Evolutionary conservation across 2,888 invertebrate species (phyloP).

Genomic region (Rhamphomyia laevipes): DNA sequence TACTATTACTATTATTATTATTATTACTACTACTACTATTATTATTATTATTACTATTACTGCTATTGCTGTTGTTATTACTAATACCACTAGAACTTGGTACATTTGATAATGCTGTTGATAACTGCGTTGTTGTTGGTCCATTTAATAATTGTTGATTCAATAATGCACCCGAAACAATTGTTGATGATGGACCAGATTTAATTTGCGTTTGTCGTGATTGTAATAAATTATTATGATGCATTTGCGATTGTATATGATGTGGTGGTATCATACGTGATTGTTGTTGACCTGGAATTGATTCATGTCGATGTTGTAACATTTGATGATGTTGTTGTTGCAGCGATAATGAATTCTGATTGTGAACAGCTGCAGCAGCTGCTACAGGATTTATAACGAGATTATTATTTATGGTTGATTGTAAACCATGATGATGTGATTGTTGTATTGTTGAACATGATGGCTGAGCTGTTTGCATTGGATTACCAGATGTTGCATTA

Average conservation of each 20-base stretch:
- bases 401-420: background rate
- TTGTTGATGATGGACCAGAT: background rate
- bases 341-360: background rate
- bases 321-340: background rate
- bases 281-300: background rate
- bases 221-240: background rate
- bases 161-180: conserved; percentile 1
- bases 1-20: background rate
- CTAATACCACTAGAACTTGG: background rate
- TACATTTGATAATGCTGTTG: conserved; percentile 12
- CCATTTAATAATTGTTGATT: background rate
- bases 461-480: conserved; percentile 9
- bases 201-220: background rate
- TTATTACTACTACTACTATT: background rate
- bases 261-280: conserved; percentile 3
- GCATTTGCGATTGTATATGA: background rate
- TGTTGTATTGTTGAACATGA: conserved; percentile 9
- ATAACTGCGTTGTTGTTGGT: conserved; percentile 15
- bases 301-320: background rate
- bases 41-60: too few relatives aligned
- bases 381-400: background rate
- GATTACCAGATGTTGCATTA: conserved; percentile 17
- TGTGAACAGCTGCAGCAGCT: background rate
- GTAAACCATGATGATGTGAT: background rate
- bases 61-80: background rate